Evolutionary conservation across 2,113 vertebrate species (phyloP).

Genomic region (Brienomyrus longianalis): DNA sequence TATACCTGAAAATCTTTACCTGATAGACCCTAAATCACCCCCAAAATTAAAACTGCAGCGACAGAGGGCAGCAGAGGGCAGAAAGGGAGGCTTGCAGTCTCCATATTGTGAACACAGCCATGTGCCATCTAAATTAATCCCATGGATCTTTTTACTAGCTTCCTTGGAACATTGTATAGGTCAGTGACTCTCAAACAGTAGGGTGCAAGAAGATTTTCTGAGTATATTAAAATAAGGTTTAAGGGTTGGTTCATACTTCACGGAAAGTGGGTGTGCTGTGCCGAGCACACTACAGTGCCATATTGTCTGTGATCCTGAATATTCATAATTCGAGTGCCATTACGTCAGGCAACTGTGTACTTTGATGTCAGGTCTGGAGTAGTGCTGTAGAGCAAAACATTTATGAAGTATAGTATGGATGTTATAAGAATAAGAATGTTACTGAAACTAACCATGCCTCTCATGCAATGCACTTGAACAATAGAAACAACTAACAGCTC

Average conservation of each 20-base stretch:
- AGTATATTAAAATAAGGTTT: background rate
- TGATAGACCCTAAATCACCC: background rate
- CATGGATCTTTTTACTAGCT: background rate
- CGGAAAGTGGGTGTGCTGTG: background rate
- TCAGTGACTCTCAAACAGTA: background rate
- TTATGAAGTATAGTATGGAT: too few species aligned
- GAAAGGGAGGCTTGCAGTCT: background rate
- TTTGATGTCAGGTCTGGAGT: too few species aligned
- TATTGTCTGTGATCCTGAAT: background rate
- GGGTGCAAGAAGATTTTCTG: background rate
- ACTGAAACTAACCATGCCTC: too few species aligned
- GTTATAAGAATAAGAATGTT: too few species aligned
- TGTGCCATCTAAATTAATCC: background rate
- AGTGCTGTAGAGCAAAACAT: too few species aligned
- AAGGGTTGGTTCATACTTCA: background rate
- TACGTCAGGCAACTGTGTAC: background rate
- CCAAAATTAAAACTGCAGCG: background rate
- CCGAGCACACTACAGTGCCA: background rate
- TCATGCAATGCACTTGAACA: too few species aligned
- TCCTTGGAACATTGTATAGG: background rate
- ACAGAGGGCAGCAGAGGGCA: background rate
- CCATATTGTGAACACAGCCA: background rate
- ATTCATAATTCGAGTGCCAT: background rate
- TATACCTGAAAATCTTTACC: too few species aligned
- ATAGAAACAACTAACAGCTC: too few species aligned